phyloP scores from a whole-genome alignment of 2,113 vertebrate species.

The Saguinus midas region DNA sequence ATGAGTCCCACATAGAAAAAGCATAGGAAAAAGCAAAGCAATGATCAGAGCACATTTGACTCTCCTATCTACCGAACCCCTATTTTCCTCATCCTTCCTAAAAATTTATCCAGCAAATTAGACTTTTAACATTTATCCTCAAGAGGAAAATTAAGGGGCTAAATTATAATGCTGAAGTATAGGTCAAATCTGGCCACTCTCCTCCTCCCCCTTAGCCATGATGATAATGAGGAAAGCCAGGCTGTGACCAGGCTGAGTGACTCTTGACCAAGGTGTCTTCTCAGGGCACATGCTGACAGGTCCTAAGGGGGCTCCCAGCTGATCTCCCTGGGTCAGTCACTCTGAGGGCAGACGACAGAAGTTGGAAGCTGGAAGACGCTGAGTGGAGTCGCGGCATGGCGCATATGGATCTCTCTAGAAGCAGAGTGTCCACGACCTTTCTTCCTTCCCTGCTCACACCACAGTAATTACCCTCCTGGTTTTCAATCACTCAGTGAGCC shows the following conservation, averaged over 20 bases:
- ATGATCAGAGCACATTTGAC: background rate
- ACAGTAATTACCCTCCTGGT: background rate
- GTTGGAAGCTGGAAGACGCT: background rate
- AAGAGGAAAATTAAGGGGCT: background rate
- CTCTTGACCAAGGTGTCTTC: background rate
- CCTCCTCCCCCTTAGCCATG: background rate
- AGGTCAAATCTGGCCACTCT: background rate
- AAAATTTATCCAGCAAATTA: background rate
- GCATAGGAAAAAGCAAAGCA: background rate
- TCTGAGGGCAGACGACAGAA: background rate
- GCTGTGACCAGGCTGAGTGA: rapidly evolving
- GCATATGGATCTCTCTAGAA: background rate
- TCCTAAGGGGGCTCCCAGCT: too few species aligned
- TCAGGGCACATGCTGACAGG: background rate
- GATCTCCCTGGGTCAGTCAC: background rate
- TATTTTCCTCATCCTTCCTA: background rate
- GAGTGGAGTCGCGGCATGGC: rapidly evolving
- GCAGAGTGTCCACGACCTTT: background rate
- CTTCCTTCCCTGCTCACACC: background rate
- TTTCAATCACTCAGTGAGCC: background rate
- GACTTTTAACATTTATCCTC: background rate
- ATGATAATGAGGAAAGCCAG: background rate
- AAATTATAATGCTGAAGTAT: background rate
- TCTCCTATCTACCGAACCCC: background rate
- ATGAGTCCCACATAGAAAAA: background rate